These are phyloP conservation scores for Trididemnum miniatum DNA, from an alignment of 23 tunicate genomes.

Conservation along the genomic window DNA sequence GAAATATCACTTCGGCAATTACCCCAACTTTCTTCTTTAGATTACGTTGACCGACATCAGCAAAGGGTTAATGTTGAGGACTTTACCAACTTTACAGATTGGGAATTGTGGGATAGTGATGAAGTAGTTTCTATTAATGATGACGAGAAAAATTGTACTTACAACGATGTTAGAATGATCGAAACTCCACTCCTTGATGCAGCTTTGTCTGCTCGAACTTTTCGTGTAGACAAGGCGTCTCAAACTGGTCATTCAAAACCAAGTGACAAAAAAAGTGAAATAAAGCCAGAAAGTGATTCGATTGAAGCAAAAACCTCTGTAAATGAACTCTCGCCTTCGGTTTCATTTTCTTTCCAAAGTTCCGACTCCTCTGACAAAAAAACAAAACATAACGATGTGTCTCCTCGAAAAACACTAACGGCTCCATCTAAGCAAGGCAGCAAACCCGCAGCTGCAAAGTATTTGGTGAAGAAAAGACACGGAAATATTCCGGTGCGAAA, in stretches of 20 bases:
- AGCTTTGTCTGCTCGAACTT: constrained; percentile 15
- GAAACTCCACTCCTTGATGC: constrained; percentile 58
- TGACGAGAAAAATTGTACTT: background rate
- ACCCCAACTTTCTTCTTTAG: constrained; percentile 55
- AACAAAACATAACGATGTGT: background rate
- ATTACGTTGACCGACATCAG: constrained; percentile 24
- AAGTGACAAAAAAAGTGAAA: background rate
- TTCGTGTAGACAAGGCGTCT: background rate
- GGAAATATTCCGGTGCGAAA: constrained; percentile 5
- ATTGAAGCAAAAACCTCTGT: background rate
- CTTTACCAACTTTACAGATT: background rate
- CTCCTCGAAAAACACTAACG: background rate
- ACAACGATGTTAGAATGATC: background rate
- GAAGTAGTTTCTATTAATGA: background rate
- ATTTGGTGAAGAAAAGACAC: background rate
- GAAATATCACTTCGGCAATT: constrained; percentile 9
- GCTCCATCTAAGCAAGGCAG: background rate
- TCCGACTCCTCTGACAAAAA: background rate
- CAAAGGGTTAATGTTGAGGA: background rate
- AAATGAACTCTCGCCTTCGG: background rate
- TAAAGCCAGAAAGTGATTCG: background rate
- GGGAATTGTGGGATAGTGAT: background rate
- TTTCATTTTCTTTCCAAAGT: background rate
- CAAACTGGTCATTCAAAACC: no score
- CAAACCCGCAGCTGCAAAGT: background rate